Percentiles rank a stretch among this genome's conserved stretches.
Evolutionary conservation across 1,140 invertebrate species (phyloP).

Genomic region (Leucophenga varia): DNA sequence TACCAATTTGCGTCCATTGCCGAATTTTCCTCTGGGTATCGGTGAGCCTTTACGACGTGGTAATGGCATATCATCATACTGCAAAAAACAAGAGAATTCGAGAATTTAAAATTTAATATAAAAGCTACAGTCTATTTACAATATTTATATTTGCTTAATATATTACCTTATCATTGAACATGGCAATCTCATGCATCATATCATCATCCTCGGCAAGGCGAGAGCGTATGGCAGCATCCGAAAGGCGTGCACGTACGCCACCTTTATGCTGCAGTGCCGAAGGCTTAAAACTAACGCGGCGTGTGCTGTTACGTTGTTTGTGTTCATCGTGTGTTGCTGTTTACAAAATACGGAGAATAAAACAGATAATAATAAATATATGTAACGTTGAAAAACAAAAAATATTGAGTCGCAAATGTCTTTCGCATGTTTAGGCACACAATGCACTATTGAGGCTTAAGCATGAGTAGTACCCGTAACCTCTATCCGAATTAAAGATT

Average conservation of each 20-base stretch:
- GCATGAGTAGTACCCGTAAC: not conserved
- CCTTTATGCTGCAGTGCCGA: slow-evolving; percentile 30
- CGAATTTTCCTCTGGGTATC: slow-evolving; percentile 38
- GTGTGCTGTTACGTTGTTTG: slow-evolving; percentile 36
- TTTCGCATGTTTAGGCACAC: not conserved
- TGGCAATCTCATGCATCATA: slow-evolving; percentile 34
- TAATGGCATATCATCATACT: slow-evolving; percentile 37
- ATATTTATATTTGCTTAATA: not conserved
- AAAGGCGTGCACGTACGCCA: slow-evolving; percentile 30
- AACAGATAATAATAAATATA: slow-evolving; percentile 22
- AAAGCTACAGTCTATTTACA: too few species aligned
- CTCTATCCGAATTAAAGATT: not conserved
- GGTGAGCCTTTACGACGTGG: slow-evolving; percentile 27
- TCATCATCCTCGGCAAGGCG: slow-evolving; percentile 44
- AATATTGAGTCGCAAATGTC: not conserved
- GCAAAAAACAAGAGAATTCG: not conserved
- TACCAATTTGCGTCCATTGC: slow-evolving; percentile 27
- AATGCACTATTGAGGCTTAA: not conserved
- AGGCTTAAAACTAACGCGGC: slow-evolving; percentile 51
- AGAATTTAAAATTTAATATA: too few species aligned
- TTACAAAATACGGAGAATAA: not conserved
- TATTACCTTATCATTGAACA: slow-evolving; percentile 17
- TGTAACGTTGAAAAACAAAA: slow-evolving; percentile 1
- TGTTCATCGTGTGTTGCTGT: slow-evolving; percentile 27
- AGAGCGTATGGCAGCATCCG: slow-evolving; percentile 42